Percentiles rank a stretch among this genome's conserved stretches.
phyloP scores from a whole-genome alignment of 2,888 invertebrate genomes.

The Epinotia brunnichana region DNA sequence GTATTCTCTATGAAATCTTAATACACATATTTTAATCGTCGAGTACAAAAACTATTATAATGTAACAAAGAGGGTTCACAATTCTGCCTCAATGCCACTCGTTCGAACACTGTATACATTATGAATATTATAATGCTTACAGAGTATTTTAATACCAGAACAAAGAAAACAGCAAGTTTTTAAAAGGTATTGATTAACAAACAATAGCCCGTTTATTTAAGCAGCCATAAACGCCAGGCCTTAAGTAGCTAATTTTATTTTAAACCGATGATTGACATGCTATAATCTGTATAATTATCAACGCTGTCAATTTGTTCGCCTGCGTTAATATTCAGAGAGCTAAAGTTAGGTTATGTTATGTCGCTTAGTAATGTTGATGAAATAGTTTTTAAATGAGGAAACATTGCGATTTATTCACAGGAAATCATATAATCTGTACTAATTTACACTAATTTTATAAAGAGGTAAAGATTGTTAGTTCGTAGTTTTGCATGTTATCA shows the following conservation, averaged over 20 bases:
- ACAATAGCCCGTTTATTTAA: slow-evolving; percentile 32
- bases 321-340: neutral
- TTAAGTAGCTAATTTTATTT: slow-evolving; percentile 21
- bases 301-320: neutral
- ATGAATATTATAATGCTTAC: slow-evolving; percentile 23
- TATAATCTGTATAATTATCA: neutral
- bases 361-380: neutral
- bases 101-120: slow-evolving; percentile 22
- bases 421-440: no score
- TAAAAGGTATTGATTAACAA: slow-evolving; percentile 37
- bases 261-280: slow-evolving; percentile 16
- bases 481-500: no score
- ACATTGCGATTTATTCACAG: no score
- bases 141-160: slow-evolving; percentile 17
- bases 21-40: no score
- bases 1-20: no score
- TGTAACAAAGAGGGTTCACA: slow-evolving; percentile 9
- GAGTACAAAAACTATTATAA: neutral
- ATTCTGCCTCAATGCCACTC: slow-evolving; percentile 25
- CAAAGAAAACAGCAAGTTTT: slow-evolving; percentile 20
- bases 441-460: no score
- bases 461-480: no score
- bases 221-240: slow-evolving; percentile 14
- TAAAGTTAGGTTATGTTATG: neutral
- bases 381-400: neutral